Evolutionary conservation across 2,888 invertebrate genomes (phyloP), one percentile per base, ranked within the genome.

Genomic region (Parelbella ahira): DNA sequence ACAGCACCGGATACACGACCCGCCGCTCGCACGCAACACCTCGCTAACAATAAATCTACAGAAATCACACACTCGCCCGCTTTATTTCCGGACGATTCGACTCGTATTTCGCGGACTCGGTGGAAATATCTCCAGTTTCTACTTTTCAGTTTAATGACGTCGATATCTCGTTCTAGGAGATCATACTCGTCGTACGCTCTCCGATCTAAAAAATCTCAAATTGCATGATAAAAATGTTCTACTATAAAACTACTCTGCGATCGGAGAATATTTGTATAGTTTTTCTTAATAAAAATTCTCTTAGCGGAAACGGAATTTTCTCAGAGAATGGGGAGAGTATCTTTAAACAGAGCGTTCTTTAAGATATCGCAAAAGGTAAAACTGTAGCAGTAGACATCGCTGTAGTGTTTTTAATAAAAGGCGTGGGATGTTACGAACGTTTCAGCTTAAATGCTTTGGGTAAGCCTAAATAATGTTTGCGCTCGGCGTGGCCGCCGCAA

Each of bases 21-120:
- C 21, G 6, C 24, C 33, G 18, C 42, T 29, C 60, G 24, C 24
- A 61, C 61, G 60, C 60, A 50, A 56, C 49, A 49, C 29, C 41
- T 44, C 44, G 42, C 43, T 51, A 33, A 51, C 52, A 58, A 57
- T 63, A 68, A 72, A 68, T 68, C 62, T 58, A 60, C 49, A 57
- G 62, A 61, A 69, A 62, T 18, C 21, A 28, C 11, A 3, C 15
- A 21, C 10, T 28, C 15, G 36, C 7, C 15, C 21, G 21, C 15
- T 29, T 4, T 11, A 34, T 41, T 27, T 33, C 18, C 19, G 15
- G 8, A 21, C 42, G 42, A 42, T 28, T 36, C 18, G 27, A 28
- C 10, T 34, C 42, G 27, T 34, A 42, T 34, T 34, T 23, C 30
- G 41, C 28, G 20, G 13, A 20, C 24, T 13, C 33, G n/a, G 15